Evolutionary conservation across 1,140 invertebrate genomes (phyloP).

Genomic region (Lordiphosa mommai): DNA sequence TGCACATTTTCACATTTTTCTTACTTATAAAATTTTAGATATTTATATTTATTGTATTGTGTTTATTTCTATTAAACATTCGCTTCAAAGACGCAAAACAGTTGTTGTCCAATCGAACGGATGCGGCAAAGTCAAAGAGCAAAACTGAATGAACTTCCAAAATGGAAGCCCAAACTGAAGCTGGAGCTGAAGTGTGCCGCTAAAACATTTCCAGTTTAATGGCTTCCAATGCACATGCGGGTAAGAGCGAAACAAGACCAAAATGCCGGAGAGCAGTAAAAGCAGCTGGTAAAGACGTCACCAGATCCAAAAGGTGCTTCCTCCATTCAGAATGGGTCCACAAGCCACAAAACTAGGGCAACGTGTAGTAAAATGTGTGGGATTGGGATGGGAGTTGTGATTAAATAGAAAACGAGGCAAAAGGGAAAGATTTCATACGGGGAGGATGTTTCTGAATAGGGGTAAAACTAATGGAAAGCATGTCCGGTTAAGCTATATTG

Average conservation of each 20-base stretch:
- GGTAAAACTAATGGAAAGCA: no score
- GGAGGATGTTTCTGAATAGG: no score
- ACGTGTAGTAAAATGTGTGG: background rate
- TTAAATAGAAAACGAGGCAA: no score
- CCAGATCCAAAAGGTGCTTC: conserved; percentile 34
- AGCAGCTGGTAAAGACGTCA: conserved; percentile 34
- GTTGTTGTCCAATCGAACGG: conserved; percentile 10
- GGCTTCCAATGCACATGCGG: conserved; percentile 37
- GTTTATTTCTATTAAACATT: conserved; percentile 33
- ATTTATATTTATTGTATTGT: conserved; percentile 3
- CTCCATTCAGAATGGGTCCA: conserved; percentile 1
- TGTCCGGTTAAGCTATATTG: no score
- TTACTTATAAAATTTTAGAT: conserved; percentile 18
- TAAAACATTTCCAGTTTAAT: conserved; percentile 38
- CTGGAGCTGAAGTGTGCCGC: conserved; percentile 18
- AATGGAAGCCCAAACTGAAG: conserved; percentile 51
- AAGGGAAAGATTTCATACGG: no score
- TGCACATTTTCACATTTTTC: conserved; percentile 45
- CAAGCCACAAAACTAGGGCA: conserved; percentile 9
- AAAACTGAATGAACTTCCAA: conserved; percentile 77
- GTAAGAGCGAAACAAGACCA: conserved; percentile 4
- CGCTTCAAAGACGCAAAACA: conserved; percentile 13
- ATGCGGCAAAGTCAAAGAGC: conserved; percentile 44
- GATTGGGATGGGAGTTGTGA: no score
- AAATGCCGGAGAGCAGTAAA: background rate